Evolutionary conservation across 2,797 vertebrate genomes (phyloP), one percentile per base, ranked within the genome.

Genomic region (Remorina albescens): DNA sequence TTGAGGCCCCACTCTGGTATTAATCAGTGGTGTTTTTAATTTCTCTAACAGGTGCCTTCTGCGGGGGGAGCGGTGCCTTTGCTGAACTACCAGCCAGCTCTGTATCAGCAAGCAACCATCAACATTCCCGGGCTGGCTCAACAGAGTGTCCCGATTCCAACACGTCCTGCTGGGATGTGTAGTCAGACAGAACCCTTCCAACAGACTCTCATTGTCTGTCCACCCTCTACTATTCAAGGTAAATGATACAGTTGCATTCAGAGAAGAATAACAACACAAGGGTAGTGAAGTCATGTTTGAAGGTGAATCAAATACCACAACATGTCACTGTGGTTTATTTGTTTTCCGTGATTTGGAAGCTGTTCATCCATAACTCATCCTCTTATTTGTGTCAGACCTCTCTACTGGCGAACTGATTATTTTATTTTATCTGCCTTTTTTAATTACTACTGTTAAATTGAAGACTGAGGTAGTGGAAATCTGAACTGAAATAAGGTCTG

Each of bases 151-250:
- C 96, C 98, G 5, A 89, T 99, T 74, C 96, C 98, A 79, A 94
- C 96, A 6, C 97, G 98, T 72, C 92, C 97, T 62, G 94, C 96
- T 62, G 97, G 97, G 89, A 95, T 99, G 86, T 98, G 97, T 76
- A 95, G 95, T 18, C 98, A 97, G 88, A 94, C 96, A 1, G 98
- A 99, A 79, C 98, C 98, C n/a, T 99, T 98, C 94, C 98, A 98
- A 82, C 98, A 99, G 87, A 98, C 98, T 0, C 98, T 99, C 88
- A 99, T 99, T 39, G 98, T 99, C 51, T 99, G 98, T 87, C 98
- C 98, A 54, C 96, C 98, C 78, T 92, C 93, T 59, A 95, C 97
- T 84, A 97, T 99, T 80, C 97, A 98, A 90, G 97, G 97, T 99
- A 93, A 92, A 23, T 12, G 12, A 53, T 6, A 3, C 21, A 26